Evolutionary conservation across 2,888 invertebrate species (phyloP), one percentile per base, ranked within the genome.

Genomic region (Gasteruption jaculator): DNA sequence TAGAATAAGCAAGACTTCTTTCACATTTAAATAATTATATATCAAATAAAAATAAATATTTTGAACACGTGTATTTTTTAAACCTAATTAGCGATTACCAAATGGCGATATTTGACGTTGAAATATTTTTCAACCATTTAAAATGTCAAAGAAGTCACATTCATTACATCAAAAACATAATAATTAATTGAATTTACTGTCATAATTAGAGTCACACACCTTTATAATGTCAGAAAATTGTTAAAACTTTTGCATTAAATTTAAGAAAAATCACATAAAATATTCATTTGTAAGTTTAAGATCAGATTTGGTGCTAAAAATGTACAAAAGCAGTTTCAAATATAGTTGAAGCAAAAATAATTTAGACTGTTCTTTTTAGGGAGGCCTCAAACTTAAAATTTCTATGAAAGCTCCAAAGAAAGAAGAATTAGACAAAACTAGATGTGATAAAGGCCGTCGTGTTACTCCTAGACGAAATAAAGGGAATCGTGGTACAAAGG

Each of bases 301-400:
- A n/a, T n/a, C n/a, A n/a, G n/a, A n/a, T n/a, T n/a, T n/a, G n/a
- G n/a, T n/a, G n/a, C n/a, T n/a, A n/a, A n/a, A n/a, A n/a, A n/a
- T n/a, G n/a, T n/a, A n/a, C n/a, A n/a, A n/a, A n/a, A n/a, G n/a
- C n/a, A n/a, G n/a, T n/a, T n/a, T n/a, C n/a, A n/a, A n/a, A n/a
- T n/a, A n/a, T 29, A 21, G 31, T 21, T 16, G 21, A 11, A 25
- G 15, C 18, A n/a, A 38, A 38, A 31, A 22, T 21, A 30, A 38
- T 40, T 19, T 12, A 10, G 21, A 21, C 12, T 21, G 34, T 39
- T 38, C 15, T 35, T 56, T 53, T 2, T 50, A 74, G 72, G 75
- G 74, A 42, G 74, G 72, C 27, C 61, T 76, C 24, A 76, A 74
- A 57, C 56, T 76, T 45, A 75, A 74, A 56, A 73, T 76, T 49